These are phyloP conservation scores for Spermophilus dauricus DNA, from an alignment of 2,113 vertebrate species.

Conservation along the genomic window DNA sequence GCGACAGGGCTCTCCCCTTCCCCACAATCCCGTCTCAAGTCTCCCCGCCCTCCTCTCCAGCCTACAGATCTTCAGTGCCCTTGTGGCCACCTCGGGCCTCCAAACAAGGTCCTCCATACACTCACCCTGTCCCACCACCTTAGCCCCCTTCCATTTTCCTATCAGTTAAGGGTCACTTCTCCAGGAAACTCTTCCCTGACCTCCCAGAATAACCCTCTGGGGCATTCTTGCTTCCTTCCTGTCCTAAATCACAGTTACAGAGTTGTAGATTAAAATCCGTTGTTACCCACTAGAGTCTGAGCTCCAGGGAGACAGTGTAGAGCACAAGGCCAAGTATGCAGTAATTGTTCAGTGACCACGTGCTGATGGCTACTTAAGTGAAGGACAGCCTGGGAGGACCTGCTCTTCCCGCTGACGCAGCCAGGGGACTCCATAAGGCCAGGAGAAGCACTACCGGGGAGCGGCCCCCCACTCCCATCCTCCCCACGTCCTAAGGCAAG, in stretches of 20 bases:
- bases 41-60: fast-evolving
- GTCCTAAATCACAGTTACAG: neutral
- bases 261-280: neutral
- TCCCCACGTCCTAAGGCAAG: neutral
- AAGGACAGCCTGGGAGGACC: neutral
- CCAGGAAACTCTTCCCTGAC: neutral
- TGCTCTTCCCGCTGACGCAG: neutral
- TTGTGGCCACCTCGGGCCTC: neutral
- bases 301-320: neutral
- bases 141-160: neutral
- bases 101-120: neutral
- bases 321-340: neutral
- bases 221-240: neutral
- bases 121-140: neutral
- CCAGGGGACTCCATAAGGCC: neutral
- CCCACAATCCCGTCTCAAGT: neutral
- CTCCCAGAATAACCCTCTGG: neutral
- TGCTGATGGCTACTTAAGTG: fast-evolving
- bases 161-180: neutral
- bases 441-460: neutral
- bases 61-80: neutral
- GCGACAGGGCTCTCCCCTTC: neutral
- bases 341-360: fast-evolving
- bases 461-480: neutral
- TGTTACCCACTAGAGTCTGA: neutral